These are phyloP conservation scores for Spinus pinus DNA, from an alignment of 2,797 vertebrate genomes.

Conservation along the genomic window DNA sequence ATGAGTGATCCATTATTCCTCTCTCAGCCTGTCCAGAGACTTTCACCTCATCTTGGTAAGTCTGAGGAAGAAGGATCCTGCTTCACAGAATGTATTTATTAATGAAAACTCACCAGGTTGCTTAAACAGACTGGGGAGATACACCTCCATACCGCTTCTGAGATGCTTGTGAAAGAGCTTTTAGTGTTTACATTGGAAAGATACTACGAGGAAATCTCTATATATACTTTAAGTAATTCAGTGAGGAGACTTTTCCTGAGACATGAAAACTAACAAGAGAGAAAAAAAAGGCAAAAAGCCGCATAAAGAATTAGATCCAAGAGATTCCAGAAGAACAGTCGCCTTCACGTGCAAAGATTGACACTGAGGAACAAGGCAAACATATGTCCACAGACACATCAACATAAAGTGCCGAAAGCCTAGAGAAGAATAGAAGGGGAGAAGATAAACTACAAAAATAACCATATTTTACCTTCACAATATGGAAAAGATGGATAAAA, in stretches of 20 bases:
- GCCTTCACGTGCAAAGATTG: conserved; percentile 51
- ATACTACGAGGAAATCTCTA: not conserved
- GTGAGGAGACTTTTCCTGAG: not conserved
- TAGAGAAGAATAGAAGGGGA: conserved; percentile 44
- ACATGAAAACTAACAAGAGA: not conserved
- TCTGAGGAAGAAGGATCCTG: not conserved
- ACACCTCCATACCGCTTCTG: not conserved
- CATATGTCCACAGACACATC: conserved; percentile 61
- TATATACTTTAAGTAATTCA: not conserved
- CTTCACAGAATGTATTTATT: not conserved
- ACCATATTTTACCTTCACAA: conserved; percentile 59
- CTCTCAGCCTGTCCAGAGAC: not conserved
- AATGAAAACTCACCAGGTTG: not conserved
- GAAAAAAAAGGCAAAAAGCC: conserved; percentile 22
- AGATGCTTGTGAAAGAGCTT: not conserved
- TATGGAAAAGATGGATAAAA: conserved; percentile 64
- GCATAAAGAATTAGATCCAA: conserved; percentile 20
- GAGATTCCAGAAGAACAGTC: conserved; percentile 48
- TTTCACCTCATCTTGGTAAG: not conserved
- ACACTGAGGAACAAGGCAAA: conserved; percentile 47
- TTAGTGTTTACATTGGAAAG: not conserved
- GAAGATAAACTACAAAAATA: conserved; percentile 64
- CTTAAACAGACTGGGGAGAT: not conserved
- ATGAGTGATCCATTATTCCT: not conserved
- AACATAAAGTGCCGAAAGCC: conserved; percentile 39